Conservation (phyloP, 2,797 vertebrate genomes). For the Sebastes nivosus region DNA sequence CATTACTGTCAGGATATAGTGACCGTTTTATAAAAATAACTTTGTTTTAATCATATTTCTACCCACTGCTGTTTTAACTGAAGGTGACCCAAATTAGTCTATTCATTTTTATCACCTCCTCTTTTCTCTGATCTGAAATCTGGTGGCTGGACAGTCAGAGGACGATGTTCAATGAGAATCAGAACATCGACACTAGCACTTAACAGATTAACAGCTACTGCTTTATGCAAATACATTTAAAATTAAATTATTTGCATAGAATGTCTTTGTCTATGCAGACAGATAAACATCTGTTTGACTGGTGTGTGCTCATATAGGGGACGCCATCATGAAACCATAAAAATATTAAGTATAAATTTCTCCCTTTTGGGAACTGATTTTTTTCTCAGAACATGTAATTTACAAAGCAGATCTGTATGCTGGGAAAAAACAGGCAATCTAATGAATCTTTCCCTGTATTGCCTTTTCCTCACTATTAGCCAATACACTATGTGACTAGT, state of each 20-base stretch:
- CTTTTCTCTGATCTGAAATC: not conserved
- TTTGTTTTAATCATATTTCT: no score
- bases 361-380: not conserved
- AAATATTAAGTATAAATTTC: not conserved
- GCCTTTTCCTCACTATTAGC: not conserved
- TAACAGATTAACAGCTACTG: no score
- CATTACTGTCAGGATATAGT: no score
- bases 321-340: no score
- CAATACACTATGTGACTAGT: not conserved
- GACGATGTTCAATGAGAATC: not conserved
- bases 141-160: not conserved
- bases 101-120: not conserved
- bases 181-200: not conserved
- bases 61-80: no score
- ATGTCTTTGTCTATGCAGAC: no score
- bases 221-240: no score
- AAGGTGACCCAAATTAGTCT: no score
- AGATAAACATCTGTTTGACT: no score
- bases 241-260: no score
- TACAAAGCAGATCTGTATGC: not conserved
- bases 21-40: no score
- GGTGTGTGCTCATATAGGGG: not conserved
- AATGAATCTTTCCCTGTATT: not conserved
- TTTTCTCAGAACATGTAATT: not conserved
- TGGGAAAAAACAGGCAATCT: not conserved